These are phyloP conservation scores for Planiliza haematocheilus DNA, from an alignment of 2,113 vertebrate genomes.

Conservation along the genomic window DNA sequence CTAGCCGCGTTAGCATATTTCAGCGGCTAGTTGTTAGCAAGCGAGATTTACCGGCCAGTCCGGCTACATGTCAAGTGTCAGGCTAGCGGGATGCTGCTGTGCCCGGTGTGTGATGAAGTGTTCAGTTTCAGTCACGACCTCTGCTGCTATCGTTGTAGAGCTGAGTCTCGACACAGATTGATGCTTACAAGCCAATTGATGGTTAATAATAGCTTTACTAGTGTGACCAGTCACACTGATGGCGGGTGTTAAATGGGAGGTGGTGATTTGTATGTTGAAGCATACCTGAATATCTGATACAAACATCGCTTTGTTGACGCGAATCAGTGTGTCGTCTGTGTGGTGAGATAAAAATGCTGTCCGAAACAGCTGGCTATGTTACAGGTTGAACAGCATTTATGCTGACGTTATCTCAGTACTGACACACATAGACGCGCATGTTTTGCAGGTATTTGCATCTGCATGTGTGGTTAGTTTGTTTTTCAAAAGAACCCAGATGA, in stretches of 20 bases:
- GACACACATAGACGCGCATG: too few relatives aligned
- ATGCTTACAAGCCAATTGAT: neutral
- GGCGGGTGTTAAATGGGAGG: constrained; percentile 17
- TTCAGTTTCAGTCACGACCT: constrained; percentile 54
- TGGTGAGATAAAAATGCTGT: neutral
- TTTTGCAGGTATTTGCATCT: neutral
- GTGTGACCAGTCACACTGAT: neutral
- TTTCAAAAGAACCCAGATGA: neutral
- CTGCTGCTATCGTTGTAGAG: neutral
- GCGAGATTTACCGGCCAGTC: constrained; percentile 34
- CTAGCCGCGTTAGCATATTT: constrained; percentile 57
- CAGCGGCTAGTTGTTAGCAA: constrained; percentile 50
- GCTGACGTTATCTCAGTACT: too few relatives aligned
- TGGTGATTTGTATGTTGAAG: neutral
- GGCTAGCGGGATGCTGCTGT: constrained; percentile 10
- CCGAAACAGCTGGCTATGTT: too few relatives aligned
- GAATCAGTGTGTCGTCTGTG: neutral
- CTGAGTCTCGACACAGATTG: neutral
- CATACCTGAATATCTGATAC: constrained; percentile 22
- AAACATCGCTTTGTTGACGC: constrained; percentile 10
- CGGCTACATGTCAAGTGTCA: constrained; percentile 12
- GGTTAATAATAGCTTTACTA: neutral
- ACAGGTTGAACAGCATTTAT: too few relatives aligned
- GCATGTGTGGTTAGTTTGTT: neutral
- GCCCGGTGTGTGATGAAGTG: neutral